Percentiles rank a stretch among this genome's conserved stretches.
Evolutionary conservation across 2,113 vertebrate genomes (phyloP).

Genomic region (Geococcyx californianus): DNA sequence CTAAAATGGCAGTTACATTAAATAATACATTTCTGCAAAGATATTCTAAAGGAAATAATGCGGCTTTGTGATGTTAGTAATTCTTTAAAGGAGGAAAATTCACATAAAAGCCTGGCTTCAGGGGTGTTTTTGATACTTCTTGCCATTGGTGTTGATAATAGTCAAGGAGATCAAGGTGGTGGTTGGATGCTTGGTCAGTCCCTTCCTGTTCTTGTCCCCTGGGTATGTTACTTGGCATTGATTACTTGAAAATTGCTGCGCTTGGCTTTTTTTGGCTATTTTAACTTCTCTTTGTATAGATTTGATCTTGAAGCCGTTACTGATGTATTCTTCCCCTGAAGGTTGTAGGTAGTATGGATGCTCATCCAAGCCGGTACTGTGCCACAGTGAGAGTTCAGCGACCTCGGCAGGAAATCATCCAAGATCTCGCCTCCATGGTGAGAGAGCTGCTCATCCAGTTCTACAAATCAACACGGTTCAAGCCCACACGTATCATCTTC

Average conservation of each 20-base stretch:
- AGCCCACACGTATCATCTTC: constrained; percentile 98
- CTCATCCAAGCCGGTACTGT: constrained; percentile 98
- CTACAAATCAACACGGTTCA: constrained; percentile 99
- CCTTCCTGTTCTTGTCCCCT: not conserved
- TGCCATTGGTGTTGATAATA: not conserved
- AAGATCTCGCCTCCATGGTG: constrained; percentile 98
- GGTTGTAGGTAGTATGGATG: constrained; percentile 99
- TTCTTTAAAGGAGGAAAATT: not conserved
- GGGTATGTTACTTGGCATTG: not conserved
- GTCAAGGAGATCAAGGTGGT: not conserved
- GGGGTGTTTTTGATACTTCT: not conserved
- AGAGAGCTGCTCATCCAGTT: constrained; percentile 98
- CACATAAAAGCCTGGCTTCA: not conserved
- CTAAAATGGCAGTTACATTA: not conserved
- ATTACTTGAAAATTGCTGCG: not conserved
- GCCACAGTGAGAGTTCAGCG: constrained; percentile 97
- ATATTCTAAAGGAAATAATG: not conserved
- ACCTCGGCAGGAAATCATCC: constrained; percentile 96
- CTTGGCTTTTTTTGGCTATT: not conserved
- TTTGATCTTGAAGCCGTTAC: not conserved
- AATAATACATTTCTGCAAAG: not conserved
- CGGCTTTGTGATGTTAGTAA: not conserved
- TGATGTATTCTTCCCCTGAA: constrained; percentile 44
- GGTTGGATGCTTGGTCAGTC: not conserved
- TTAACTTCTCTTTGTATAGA: not conserved